Base-by-base conservation (phyloP, 2,888 invertebrate species). In the Axea sp. region DNA sequence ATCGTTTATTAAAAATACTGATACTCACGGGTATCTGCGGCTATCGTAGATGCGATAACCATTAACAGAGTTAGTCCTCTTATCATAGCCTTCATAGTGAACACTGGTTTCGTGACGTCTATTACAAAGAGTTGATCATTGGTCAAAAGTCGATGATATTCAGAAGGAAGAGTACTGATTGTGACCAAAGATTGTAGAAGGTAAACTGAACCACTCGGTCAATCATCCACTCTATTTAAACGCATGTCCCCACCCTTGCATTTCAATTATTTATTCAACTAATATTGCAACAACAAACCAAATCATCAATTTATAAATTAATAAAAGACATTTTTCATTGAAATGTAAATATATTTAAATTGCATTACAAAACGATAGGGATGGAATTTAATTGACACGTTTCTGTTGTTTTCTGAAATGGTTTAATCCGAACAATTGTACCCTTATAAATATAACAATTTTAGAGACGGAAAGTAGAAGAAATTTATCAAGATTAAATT, bases 151-250 rank as follows among this genome's bases (percentile, higher is more conserved):
- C 35, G 26, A 39, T 65, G 39, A 53, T 45, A 59, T 35, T 49
- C 45, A 24, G 9, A 24, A 47, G 41, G 17, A 57, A 69, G 33
- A 35, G 22, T 41, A 57, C 62, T 47, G 59, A 31, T 77, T 72
- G 78, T 76, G 41, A 49, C 77, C 73, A 68, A 62, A 59, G 67
- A 69, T 60, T 49, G 78, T 60, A 68, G 71, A 76, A 75, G 75
- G 62, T 75, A 67, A 22, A 84, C 83, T 84, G 84, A 71, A 78
- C 78, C 76, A 79, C 73, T 77, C 75, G 69, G 75, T 75, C 78
- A 81, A 81, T 79, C 77, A 80, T 79, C 73, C 80, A 76, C 76
- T 77, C 76, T 84, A 83, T 85, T 82, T 84, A 84, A 83, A 75
- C 76, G 62, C 71, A 51, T 35, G 5, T 57, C 71, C 69, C 68